Conservation (phyloP, 2,113 vertebrate genomes). For the Trichomycterus rosablanca region DNA sequence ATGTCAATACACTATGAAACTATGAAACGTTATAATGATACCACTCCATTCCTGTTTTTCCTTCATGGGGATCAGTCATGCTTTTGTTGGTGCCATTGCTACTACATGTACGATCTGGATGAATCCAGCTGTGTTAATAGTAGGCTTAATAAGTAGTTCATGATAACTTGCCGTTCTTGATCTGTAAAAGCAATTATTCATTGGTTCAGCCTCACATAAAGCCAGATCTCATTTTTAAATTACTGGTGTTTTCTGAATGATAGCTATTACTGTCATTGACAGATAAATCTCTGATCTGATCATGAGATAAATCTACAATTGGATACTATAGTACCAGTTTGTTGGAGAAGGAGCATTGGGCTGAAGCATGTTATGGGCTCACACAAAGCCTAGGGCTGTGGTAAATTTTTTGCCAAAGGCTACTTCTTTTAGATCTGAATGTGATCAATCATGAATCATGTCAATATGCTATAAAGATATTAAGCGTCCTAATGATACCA, state of each 20-base stretch:
- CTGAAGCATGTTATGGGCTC: too few relatives aligned
- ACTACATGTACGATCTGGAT: constrained; percentile 40
- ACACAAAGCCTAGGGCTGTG: constrained; percentile 23
- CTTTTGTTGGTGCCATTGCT: constrained; percentile 43
- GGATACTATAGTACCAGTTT: too few relatives aligned
- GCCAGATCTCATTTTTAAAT: too few relatives aligned
- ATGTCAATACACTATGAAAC: constrained; percentile 10
- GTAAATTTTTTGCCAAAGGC: constrained; percentile 6
- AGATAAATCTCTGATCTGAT: too few relatives aligned
- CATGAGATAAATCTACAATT: too few relatives aligned
- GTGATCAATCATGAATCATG: not conserved
- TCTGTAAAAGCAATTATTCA: too few relatives aligned
- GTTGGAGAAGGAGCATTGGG: too few relatives aligned
- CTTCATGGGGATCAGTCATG: constrained; percentile 36
- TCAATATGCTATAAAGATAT: constrained; percentile 17
- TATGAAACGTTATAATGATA: constrained; percentile 10
- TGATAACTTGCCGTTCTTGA: not conserved
- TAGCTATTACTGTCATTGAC: constrained; percentile 27
- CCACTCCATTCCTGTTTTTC: constrained; percentile 22
- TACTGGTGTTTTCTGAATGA: not conserved
- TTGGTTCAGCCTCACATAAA: too few relatives aligned
- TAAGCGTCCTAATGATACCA: constrained; percentile 5
- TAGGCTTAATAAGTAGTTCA: too few relatives aligned
- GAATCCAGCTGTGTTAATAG: constrained; percentile 30
- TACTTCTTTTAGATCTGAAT: not conserved